phyloP scores from a whole-genome alignment of 1,140 invertebrate species.

The Drosophila nannoptera region DNA sequence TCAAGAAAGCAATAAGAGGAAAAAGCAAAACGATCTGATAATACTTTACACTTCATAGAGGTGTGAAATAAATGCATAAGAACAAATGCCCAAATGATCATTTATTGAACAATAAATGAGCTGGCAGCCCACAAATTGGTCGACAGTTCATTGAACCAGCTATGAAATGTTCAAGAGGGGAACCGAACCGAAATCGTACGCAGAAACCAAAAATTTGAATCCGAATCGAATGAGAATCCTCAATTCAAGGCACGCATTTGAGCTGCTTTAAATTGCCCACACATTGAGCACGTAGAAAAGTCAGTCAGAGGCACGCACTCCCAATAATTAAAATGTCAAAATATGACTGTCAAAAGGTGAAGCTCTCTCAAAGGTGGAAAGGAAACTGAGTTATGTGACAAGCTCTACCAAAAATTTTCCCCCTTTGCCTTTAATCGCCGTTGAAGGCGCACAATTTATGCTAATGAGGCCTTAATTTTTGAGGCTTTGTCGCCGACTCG shows the following conservation, averaged over 20 bases:
- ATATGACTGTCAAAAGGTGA: constrained; percentile 59
- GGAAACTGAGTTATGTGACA: constrained; percentile 60
- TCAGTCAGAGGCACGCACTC: constrained; percentile 49
- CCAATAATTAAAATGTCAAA: constrained; percentile 70
- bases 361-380: constrained; percentile 43
- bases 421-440: constrained; percentile 33
- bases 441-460: constrained; percentile 47
- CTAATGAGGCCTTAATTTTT: constrained; percentile 67
- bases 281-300: constrained; percentile 65
- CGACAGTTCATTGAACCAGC: constrained; percentile 60
- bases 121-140: constrained; percentile 42
- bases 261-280: constrained; percentile 68
- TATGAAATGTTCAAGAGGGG: constrained; percentile 21
- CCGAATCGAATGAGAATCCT: constrained; percentile 3
- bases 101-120: constrained; percentile 56
- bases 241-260: constrained; percentile 59
- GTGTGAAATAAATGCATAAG: constrained; percentile 59
- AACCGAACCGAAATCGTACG: constrained; percentile 23
- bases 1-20: constrained; percentile 13
- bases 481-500: constrained; percentile 34
- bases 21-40: constrained; percentile 21
- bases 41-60: constrained; percentile 19
- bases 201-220: constrained; percentile 32
- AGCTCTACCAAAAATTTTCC: constrained; percentile 28
- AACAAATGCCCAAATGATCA: constrained; percentile 53